Base-by-base conservation (phyloP, 2,113 vertebrate genomes). In the Lampris megalopsis region DNA sequence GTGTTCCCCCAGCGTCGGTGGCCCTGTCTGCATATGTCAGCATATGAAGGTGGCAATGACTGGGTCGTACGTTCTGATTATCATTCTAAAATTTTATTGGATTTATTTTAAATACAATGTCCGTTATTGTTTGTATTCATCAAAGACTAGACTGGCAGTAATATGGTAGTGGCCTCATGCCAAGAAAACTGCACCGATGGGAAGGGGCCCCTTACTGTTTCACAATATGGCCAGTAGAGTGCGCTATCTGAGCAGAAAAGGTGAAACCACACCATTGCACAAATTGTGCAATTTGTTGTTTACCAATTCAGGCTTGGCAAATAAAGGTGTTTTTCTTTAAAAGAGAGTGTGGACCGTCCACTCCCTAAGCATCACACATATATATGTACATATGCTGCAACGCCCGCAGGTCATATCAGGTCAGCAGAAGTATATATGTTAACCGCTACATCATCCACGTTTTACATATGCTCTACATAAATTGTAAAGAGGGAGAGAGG, bases 181-280 rank as follows among this genome's bases (percentile, higher is more conserved):
- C 24, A 24, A 24, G 24, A 52, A 11, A 9, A 8, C 7, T 52
- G 49, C 7, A 7, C 3, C 9, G 49, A 3, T 9, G 24, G n/a
- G 4, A 4, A 36, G 35, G 35, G 56, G 4, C 35, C 37, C n/a
- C 24, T 11, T 5, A 13, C 10, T 13, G 45, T 60, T 71, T 49
- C 47, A 52, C 13, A 2, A 50, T 61, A 5, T 9, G 0, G 7
- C 85, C 75, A 65, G 74, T 61, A 91, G 91, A 82, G 84, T 65
- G 75, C 75, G 63, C 67, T 64, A 73, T 6, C 6, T 35, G 3
- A 13, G 67, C 40, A 80, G n/a, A 35, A 72, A 85, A 24, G 10
- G 1, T 49, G 40, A 80, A 79, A 48, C 68, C 66, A 13, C 40
- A 64, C 56, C 54, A 0, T 50, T 52, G 80, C 69, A 71, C 66